Base-by-base conservation (phyloP, 53 echinoderm and acorn worm genomes). In the Stichopus horrens region DNA sequence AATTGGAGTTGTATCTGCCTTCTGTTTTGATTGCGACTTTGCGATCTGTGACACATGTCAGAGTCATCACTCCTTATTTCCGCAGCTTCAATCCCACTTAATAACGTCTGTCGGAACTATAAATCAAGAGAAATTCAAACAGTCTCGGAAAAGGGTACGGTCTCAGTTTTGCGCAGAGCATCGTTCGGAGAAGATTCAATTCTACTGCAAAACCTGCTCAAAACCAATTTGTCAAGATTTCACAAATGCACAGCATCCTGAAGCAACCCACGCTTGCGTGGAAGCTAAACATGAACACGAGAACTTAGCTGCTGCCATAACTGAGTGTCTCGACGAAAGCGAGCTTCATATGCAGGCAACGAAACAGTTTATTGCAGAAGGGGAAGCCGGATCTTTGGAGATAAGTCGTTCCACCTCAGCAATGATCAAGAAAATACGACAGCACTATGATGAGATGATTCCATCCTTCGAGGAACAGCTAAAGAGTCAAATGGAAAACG, bases 161-260 rank as follows among this genome's bases (percentile, higher is more conserved):
- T 86, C 73, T 53, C 86, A 68, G 16, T 68, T 60, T 51, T 86
- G 86, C 37, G 73, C 20, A 19, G 7, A 16, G 51, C 86, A 86
- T 54, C 5, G 68, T 10, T 9, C 52, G 7, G 86, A 86, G 20
- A 68, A 68, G 52, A 5, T 86, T 5, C 55, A 76, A n/a, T 91
- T 91, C 18, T 91, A 59, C 53, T 91, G 92, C 71, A 76, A 58
- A 22, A 88, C 92, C 5, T 91, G 92, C 13, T 53, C 79, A 37
- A 56, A 37, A 76, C n/a, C 77, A 85, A 89, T 91, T 54, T 91
- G 92, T 66, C 76, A 86, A 37, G 92, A 88, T 57, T 91, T 89
- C 52, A 85, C 88, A 14, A 85, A 88, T 21, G 73, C 76, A 8
- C 60, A 65, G 54, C 92, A 91, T 55, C 8, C 63, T 4, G 74